Evolutionary conservation across 64 coral and sea anemone species (phyloP).

Genomic region (Porites australiensis): DNA sequence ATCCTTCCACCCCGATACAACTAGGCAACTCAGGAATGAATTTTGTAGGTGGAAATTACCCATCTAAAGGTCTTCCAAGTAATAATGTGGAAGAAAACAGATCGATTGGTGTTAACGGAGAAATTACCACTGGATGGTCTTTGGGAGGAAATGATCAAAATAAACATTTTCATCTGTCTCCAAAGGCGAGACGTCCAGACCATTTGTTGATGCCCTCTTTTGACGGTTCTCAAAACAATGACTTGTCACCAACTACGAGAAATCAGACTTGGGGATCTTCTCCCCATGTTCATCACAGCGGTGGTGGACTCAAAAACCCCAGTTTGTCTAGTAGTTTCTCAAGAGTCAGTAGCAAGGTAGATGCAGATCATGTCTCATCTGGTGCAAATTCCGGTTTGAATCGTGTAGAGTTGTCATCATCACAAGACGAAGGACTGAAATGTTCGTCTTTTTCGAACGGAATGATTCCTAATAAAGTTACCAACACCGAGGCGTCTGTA

Average conservation of each 20-base stretch:
- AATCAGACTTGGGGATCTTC: conserved; percentile 5
- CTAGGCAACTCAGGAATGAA: not conserved
- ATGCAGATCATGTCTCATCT: not conserved
- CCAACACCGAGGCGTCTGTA: not conserved
- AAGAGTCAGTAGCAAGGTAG: not conserved
- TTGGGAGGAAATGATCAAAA: not conserved
- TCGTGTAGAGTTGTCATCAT: not conserved
- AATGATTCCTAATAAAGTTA: conserved; percentile 14
- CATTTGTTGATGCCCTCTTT: not conserved
- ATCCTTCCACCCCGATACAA: not conserved
- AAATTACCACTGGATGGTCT: not conserved
- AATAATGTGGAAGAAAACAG: not conserved
- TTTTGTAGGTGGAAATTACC: not conserved
- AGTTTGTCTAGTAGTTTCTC: not conserved
- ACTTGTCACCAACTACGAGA: not conserved
- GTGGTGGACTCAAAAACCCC: not conserved
- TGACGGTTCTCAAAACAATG: not conserved
- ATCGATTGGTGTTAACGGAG: not conserved
- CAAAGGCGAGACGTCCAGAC: not conserved
- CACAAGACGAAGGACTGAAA: not conserved
- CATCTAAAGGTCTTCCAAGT: not conserved
- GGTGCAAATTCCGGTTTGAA: not conserved
- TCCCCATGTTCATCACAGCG: not conserved
- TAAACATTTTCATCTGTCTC: not conserved
- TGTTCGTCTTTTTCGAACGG: not conserved